A percentile compares a stretch with the other conserved stretches of the same genome.
These are phyloP conservation scores for Tyrophagus putrescentiae DNA, from an alignment of 1,140 invertebrate genomes.

Conservation along the genomic window DNA sequence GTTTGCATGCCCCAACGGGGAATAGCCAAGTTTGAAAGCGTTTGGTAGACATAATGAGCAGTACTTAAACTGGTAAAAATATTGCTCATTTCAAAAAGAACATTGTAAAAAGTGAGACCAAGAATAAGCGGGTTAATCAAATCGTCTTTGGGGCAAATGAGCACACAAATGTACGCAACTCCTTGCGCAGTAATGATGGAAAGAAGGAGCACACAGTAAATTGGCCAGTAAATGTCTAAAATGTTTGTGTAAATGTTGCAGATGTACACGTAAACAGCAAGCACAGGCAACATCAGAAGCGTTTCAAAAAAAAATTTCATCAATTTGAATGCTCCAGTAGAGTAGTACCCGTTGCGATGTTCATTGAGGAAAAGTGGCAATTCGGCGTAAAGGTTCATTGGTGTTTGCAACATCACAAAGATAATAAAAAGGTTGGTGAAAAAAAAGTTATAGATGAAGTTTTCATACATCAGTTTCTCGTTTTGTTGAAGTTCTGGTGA, in stretches of 20 bases:
- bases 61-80: no score
- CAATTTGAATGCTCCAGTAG: slow-evolving; percentile 28
- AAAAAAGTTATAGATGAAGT: neutral
- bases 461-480: neutral
- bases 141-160: no score
- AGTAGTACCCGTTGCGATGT: slow-evolving; percentile 24
- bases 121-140: no score
- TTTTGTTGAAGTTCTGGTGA: neutral
- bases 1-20: neutral
- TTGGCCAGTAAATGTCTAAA: neutral
- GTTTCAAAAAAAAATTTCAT: slow-evolving; percentile 33
- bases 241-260: neutral
- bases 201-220: neutral
- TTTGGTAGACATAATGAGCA: slow-evolving; percentile 6
- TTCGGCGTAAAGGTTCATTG: neutral
- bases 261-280: no score
- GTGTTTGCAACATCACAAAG: neutral
- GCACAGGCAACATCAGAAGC: slow-evolving; percentile 24
- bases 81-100: no score
- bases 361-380: neutral
- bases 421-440: neutral
- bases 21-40: neutral
- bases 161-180: no score
- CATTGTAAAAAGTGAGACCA: no score
- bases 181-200: neutral